phyloP scores from a whole-genome alignment of 2,888 invertebrate genomes.

The Sphaerophoria rueppellii region DNA sequence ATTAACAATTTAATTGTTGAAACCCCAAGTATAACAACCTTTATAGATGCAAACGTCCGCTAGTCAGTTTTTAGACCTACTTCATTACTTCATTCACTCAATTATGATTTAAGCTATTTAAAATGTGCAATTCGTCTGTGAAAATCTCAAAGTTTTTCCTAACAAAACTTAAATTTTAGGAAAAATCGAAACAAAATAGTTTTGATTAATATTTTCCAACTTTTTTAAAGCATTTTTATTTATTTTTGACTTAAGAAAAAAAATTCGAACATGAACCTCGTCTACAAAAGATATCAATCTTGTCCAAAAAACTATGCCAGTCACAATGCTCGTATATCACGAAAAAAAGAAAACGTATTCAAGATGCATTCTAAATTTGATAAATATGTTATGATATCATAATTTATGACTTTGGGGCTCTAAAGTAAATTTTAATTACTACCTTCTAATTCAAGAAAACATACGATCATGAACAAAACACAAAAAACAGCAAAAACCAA shows the following conservation, averaged over 20 bases:
- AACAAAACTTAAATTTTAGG: no score
- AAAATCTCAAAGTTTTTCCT: no score
- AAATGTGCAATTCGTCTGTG: no score
- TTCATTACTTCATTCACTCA: no score
- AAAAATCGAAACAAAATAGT: no score
- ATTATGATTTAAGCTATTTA: no score
- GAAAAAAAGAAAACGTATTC: conserved; percentile 29
- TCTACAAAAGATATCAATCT: conserved; percentile 27
- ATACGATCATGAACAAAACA: conserved; percentile 13
- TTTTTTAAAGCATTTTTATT: no score
- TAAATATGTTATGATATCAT: conserved; percentile 70
- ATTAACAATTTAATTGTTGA: no score
- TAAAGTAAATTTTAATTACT: conserved; percentile 73
- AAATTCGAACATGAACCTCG: background rate
- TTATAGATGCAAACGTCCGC: no score
- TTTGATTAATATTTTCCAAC: no score
- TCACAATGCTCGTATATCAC: conserved; percentile 62
- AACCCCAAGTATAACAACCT: no score
- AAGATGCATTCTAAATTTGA: conserved; percentile 61
- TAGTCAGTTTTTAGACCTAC: no score
- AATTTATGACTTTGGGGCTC: conserved; percentile 67
- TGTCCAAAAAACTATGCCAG: conserved; percentile 3
- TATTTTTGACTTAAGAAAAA: background rate
- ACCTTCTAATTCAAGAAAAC: conserved; percentile 57
- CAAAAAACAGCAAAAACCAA: conserved; percentile 9